Evolutionary conservation across 2,888 invertebrate genomes (phyloP).

Genomic region (Toxonevra muliebris): DNA sequence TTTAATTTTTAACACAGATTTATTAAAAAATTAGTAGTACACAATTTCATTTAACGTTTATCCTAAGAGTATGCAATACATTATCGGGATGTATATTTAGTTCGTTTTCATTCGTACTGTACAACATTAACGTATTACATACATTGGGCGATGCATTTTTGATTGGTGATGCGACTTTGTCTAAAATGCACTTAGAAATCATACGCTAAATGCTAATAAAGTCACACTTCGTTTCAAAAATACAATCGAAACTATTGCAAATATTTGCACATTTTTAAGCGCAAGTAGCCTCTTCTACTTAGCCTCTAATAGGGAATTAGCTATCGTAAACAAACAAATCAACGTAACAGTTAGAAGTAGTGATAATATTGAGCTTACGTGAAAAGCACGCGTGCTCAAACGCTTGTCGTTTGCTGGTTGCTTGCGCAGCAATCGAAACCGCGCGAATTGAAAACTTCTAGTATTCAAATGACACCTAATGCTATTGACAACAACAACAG

Average conservation of each 20-base stretch:
- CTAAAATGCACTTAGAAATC: conserved; percentile 19
- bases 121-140: too few species aligned
- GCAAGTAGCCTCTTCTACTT: background rate
- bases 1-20: too few species aligned
- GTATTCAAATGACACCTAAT: background rate
- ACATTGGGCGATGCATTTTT: too few species aligned
- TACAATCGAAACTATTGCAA: conserved; percentile 13
- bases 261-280: conserved; percentile 11
- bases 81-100: too few species aligned
- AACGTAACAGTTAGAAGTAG: background rate
- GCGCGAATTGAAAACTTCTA: background rate
- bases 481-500: background rate
- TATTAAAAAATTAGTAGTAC: too few species aligned
- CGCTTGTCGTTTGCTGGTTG: too few species aligned
- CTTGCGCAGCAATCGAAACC: too few species aligned
- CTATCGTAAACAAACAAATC: background rate
- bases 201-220: conserved; percentile 30
- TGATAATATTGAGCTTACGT: background rate
- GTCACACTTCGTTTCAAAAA: conserved; percentile 23
- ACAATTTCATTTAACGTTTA: too few species aligned
- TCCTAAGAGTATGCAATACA: too few species aligned
- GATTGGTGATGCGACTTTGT: too few species aligned
- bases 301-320: background rate
- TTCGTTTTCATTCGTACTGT: too few species aligned
- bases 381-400: background rate